Conservation (phyloP, 2,797 vertebrate species). For the Spinibarbus caldwelli region DNA sequence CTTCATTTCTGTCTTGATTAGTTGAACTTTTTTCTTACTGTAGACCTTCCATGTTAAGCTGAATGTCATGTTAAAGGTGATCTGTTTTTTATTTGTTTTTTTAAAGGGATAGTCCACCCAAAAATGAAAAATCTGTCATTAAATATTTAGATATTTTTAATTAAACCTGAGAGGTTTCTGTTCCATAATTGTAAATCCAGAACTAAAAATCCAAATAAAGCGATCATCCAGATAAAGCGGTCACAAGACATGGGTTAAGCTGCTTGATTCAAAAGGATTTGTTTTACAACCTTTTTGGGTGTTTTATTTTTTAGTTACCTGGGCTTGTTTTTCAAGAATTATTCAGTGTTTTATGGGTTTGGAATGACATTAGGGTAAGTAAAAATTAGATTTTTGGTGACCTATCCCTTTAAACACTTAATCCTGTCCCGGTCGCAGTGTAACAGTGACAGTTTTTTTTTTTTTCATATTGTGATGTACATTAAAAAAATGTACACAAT, state of each 20-base stretch:
- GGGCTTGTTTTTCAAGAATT: neutral
- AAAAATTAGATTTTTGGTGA: neutral
- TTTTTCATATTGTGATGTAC: neutral
- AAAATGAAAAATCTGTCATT: neutral
- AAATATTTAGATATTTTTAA: neutral
- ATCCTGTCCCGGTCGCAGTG: neutral
- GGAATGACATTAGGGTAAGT: neutral
- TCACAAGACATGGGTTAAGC: neutral
- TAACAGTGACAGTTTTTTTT: neutral
- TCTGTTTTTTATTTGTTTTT: neutral
- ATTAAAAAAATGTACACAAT: neutral
- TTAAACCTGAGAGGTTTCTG: neutral
- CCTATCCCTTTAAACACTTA: neutral
- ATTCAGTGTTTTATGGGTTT: neutral
- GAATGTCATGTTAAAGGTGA: neutral
- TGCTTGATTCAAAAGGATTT: neutral
- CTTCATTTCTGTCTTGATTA: neutral
- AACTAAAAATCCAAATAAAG: too few species aligned
- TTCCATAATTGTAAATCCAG: neutral
- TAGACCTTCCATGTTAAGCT: neutral
- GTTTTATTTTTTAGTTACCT: neutral
- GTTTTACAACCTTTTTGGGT: neutral
- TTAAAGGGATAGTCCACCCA: neutral
- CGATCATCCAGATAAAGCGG: neutral
- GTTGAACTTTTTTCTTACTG: neutral